Base-by-base conservation (phyloP, 2,888 invertebrate genomes). In the Neria commutata region DNA sequence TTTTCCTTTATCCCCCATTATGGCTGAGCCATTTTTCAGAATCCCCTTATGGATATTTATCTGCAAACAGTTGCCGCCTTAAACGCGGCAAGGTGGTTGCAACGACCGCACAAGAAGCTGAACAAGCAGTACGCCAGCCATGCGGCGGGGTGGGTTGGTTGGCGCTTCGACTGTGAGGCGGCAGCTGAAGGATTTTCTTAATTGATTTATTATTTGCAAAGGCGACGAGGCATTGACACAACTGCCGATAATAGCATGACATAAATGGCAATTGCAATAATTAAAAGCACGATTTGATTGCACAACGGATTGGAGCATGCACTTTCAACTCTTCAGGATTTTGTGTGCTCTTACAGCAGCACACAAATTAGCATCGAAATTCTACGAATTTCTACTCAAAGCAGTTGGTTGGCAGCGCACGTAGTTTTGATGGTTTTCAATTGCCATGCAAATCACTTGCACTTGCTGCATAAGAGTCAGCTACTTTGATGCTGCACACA, bases 1-100 rank as follows among this genome's bases (percentile, higher is more conserved):
- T 78, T 78, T 78, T 72, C 64, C 67, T 65, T 72, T 71, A 78
- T 74, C 75, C 68, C 73, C 74, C 67, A 72, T 78, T 76, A 78
- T 71, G 76, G 75, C 69, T 67, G 70, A 68, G 68, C 71, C 67
- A 72, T 67, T 64, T 62, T 66, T 73, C 68, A 69, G 63, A 78
- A 78, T 79, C 77, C 79, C 79, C 77, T 75, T 74, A 76, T 75
- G 78, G 78, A 78, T 74, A 42, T 42, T 42, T 42, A 42, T 42
- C 3, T 6, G 37, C 37, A 37, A 8, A 14, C 14, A 8, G 37
- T 37, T 37, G 8, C 37, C 16, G n/a, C 6, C 6, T 37, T n/a
- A 29, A 6, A 8, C 29, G 11, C 29, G 8, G n/a, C 11, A 37
- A 37, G 40, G 49, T 40, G 45, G 47, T 21, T 49, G 54, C 45